Base-by-base conservation (phyloP, 1,140 invertebrate species). In the Mya arenaria region DNA sequence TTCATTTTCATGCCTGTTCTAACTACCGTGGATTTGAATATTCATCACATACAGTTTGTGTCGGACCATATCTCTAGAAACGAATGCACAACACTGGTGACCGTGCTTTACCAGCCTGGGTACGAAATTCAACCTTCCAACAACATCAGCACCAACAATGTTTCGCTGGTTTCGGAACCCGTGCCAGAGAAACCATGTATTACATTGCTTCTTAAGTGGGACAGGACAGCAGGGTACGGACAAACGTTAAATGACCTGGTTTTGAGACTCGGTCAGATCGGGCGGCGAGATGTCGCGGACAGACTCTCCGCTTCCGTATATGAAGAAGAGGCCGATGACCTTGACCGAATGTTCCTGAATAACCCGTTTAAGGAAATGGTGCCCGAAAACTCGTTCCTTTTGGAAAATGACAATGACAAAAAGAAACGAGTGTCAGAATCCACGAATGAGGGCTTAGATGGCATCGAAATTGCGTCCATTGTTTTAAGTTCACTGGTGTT, bases 1-100 rank as follows among this genome's bases (percentile, higher is more conserved):
- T n/a, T n/a, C n/a, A n/a, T n/a, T n/a, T n/a, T n/a, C n/a, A n/a
- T n/a, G n/a, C n/a, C n/a, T n/a, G n/a, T n/a, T n/a, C n/a, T n/a
- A n/a, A n/a, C 60, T 37, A 90, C 88, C 28, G 74, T 82, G 17
- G 89, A 90, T 56, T 41, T 90, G n/a, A 90, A 90, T 74, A 79
- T 87, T 48, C 86, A 87, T 62, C 84, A 90, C 69, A 56, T 90
- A 28, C 84, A 87, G 66, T 84, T 84, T 60, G 77, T 90, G n/a
- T 82, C 89, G 25, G 84, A 89, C 55, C 82, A 89, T 52, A 66
- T 90, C n/a, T 74, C 69, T 17, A 48, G 34, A 52, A 56, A 80
- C 10, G 88, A 89, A 52, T 90, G 89, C 65, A 80, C 41, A 62
- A 84, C 77, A 36, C 58, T 90, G 8, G 37, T 80, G 0, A 71